phyloP scores from a whole-genome alignment of 1,140 invertebrate genomes.

The Drosophila hydei region DNA sequence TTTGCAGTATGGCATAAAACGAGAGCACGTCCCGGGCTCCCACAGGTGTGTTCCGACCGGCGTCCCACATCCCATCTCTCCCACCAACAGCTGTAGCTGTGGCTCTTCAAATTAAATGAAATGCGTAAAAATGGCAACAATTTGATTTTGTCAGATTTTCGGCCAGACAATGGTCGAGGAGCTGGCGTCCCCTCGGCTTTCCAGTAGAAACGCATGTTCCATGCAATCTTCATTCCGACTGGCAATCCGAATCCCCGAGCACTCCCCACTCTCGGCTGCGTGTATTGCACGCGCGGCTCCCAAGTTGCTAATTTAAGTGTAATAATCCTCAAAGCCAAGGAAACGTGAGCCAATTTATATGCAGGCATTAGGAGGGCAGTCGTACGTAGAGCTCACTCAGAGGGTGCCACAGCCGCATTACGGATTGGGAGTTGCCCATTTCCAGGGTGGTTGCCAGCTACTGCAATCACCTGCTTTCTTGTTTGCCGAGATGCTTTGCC shows the following conservation, averaged over 20 bases:
- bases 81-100: slow-evolving; percentile 17
- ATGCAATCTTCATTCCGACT: slow-evolving; percentile 50
- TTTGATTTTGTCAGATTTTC: slow-evolving; percentile 82
- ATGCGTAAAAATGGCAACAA: slow-evolving; percentile 83
- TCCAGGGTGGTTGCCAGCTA: slow-evolving; percentile 28
- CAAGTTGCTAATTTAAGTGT: slow-evolving; percentile 83
- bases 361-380: slow-evolving; percentile 68
- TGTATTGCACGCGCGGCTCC: slow-evolving; percentile 70
- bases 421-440: not conserved
- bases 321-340: slow-evolving; percentile 82
- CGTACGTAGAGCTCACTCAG: slow-evolving; percentile 1
- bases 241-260: not conserved
- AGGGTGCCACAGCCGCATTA: slow-evolving; percentile 7
- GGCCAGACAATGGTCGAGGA: slow-evolving; percentile 35
- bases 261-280: not conserved
- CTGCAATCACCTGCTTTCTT: slow-evolving; percentile 67
- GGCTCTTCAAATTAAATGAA: slow-evolving; percentile 81
- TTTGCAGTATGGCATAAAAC: slow-evolving; percentile 41
- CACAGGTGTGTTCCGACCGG: slow-evolving; percentile 63
- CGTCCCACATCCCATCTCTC: not conserved
- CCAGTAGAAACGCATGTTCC: slow-evolving; percentile 64
- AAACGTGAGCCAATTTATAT: slow-evolving; percentile 83
- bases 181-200: slow-evolving; percentile 6
- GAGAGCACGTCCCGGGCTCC: slow-evolving; percentile 43
- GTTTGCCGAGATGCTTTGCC: slow-evolving; percentile 10